Evolutionary conservation across 1,140 invertebrate genomes (phyloP).

Genomic region (Tetramorium alpestre): DNA sequence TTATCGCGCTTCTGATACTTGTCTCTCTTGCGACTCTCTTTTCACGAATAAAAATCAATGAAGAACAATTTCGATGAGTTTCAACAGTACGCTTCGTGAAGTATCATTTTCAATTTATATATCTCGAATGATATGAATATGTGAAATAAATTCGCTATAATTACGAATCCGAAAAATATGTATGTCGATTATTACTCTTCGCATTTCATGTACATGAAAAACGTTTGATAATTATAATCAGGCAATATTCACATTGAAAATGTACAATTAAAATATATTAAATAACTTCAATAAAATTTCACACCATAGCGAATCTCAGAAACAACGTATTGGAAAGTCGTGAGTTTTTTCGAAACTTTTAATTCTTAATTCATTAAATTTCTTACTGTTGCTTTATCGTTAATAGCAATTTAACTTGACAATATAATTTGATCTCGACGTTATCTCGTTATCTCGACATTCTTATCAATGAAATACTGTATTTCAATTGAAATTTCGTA

Average conservation of each 20-base stretch:
- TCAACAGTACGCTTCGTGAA: not conserved
- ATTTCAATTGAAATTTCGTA: not conserved
- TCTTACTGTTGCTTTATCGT: not conserved
- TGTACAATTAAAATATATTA: not conserved
- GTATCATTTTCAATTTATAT: not conserved
- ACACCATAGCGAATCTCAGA: not conserved
- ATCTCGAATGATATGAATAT: not conserved
- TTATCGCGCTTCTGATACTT: not conserved
- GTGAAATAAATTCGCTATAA: not conserved
- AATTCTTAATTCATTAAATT: not conserved
- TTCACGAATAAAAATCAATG: not conserved
- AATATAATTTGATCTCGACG: not conserved
- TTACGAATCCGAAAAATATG: not conserved
- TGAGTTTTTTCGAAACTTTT: not conserved
- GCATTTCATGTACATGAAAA: not conserved
- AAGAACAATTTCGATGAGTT: conserved; percentile 12
- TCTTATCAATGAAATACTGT: not conserved
- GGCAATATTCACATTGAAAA: not conserved
- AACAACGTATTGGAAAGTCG: not conserved
- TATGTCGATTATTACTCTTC: not conserved
- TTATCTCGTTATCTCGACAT: not conserved
- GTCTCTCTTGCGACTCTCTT: not conserved
- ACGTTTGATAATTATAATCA: not conserved
- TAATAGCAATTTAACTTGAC: not conserved
- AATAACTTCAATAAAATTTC: not conserved